These are phyloP conservation scores for Tetragonisca angustula DNA, from an alignment of 2,888 invertebrate genomes.

Conservation along the genomic window DNA sequence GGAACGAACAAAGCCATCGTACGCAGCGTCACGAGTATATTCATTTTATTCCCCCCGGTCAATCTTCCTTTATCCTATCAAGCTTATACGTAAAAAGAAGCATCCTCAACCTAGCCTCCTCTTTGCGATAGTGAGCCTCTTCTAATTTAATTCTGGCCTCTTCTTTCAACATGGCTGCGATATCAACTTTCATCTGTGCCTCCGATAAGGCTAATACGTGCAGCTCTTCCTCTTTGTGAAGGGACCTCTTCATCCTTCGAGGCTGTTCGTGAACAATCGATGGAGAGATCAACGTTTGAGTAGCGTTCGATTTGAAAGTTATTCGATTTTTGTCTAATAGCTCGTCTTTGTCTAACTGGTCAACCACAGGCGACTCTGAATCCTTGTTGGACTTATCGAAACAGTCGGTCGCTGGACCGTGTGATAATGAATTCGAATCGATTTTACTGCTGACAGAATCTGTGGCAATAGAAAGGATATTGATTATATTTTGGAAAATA, in stretches of 20 bases:
- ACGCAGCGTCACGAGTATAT: neutral
- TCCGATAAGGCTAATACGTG: conserved; percentile 74
- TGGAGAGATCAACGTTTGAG: conserved; percentile 51
- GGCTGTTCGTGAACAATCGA: conserved; percentile 46
- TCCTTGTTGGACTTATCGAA: conserved; percentile 27
- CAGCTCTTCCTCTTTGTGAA: conserved; percentile 70
- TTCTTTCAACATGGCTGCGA: conserved; percentile 74
- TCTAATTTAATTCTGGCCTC: conserved; percentile 76
- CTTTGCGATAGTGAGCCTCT: conserved; percentile 76
- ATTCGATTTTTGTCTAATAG: conserved; percentile 30
- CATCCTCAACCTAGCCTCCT: conserved; percentile 77
- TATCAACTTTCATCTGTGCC: conserved; percentile 74
- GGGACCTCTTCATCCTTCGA: conserved; percentile 55
- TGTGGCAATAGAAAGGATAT: neutral
- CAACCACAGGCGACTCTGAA: conserved; percentile 20
- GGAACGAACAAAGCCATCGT: neutral
- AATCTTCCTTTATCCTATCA: conserved; percentile 71
- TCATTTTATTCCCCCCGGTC: conserved; percentile 22
- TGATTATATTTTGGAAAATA: neutral
- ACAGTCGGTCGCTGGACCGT: conserved; percentile 31
- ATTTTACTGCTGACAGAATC: conserved; percentile 30
- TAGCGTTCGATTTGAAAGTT: conserved; percentile 42
- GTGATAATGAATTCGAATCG: conserved; percentile 3
- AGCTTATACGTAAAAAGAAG: conserved; percentile 74
- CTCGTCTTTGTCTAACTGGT: conserved; percentile 55